Conservation (phyloP, 2,113 vertebrate genomes). For the Puffinus mauretanicus region DNA sequence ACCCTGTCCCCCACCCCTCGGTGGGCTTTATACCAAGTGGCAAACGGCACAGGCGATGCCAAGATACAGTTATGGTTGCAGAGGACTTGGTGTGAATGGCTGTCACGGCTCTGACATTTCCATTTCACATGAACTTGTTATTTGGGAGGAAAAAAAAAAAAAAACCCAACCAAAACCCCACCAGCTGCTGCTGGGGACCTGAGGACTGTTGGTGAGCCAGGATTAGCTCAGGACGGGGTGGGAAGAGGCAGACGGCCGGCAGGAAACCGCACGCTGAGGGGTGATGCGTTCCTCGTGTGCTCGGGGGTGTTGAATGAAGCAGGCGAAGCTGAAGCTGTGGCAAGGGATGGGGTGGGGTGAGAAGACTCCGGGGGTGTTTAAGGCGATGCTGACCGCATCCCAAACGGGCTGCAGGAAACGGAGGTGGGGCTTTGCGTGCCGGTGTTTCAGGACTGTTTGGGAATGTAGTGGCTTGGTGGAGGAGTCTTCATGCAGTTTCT, state of each 20-base stretch:
- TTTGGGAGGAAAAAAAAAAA: neutral
- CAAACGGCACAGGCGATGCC: neutral
- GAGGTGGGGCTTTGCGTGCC: fast-evolving
- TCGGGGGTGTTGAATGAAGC: neutral
- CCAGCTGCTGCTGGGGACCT: neutral
- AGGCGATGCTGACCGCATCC: neutral
- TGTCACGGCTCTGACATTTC: fast-evolving
- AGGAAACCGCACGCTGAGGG: neutral
- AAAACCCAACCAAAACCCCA: neutral
- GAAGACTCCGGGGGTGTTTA: neutral
- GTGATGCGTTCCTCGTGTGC: fast-evolving
- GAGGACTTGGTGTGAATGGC: fast-evolving
- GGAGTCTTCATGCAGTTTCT: neutral
- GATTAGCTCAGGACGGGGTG: neutral
- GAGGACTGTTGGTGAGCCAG: fast-evolving
- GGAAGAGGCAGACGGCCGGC: neutral
- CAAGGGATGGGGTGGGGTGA: neutral
- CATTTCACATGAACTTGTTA: fast-evolving
- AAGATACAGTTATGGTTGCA: fast-evolving
- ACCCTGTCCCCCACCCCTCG: neutral
- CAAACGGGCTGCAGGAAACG: fast-evolving
- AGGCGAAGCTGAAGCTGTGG: neutral
- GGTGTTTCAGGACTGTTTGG: neutral
- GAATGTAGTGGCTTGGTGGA: fast-evolving
- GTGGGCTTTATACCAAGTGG: neutral